Evolutionary conservation across 35 echinoderm and acorn worm genomes (phyloP).

Genomic region (Apostichopus californicus): DNA sequence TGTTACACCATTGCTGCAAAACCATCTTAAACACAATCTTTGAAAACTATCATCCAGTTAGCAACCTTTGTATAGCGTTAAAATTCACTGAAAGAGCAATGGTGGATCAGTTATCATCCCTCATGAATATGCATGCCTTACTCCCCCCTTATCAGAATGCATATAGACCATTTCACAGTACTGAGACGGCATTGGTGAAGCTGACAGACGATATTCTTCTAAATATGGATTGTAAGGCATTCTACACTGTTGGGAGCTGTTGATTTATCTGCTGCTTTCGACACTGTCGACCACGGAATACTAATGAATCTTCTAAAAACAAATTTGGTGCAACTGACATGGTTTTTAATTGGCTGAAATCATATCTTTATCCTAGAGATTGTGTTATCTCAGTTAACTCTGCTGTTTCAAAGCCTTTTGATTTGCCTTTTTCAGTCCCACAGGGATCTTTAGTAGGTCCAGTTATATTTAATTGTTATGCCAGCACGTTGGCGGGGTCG

Average conservation of each 20-base stretch:
- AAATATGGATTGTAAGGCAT: neutral
- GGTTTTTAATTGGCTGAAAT: neutral
- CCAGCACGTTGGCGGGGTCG: no score
- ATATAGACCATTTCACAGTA: slow-evolving; percentile 1
- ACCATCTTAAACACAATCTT: neutral
- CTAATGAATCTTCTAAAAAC: neutral
- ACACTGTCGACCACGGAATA: neutral
- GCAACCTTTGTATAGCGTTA: neutral
- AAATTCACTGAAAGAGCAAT: slow-evolving; percentile 10
- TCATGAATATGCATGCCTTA: neutral
- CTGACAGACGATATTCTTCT: neutral
- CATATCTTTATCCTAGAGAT: neutral
- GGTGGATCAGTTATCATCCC: neutral
- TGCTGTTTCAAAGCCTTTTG: neutral
- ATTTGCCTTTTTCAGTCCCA: no score
- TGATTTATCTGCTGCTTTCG: neutral
- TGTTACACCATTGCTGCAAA: slow-evolving; percentile 31
- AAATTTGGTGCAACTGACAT: neutral
- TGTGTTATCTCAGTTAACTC: neutral
- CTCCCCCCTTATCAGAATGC: neutral
- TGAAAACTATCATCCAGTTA: neutral
- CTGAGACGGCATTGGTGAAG: slow-evolving; percentile 20
- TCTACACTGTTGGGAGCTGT: neutral
- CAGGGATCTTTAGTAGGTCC: no score
- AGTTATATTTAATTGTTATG: no score